Evolutionary conservation across 2,888 invertebrate genomes (phyloP).

Genomic region (Drosophila anceps): DNA sequence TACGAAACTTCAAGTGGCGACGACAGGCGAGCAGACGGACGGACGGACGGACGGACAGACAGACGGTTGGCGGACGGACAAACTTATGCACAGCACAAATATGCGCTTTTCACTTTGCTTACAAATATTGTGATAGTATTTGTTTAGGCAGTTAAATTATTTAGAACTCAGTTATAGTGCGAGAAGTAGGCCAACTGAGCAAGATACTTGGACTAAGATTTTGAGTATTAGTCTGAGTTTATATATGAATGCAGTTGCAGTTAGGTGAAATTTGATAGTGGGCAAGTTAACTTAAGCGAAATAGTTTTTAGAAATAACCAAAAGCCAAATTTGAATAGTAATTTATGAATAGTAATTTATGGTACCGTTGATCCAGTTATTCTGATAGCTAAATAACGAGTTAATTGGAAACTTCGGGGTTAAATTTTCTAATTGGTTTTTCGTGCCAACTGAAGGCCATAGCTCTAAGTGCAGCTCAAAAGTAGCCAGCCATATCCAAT

Average conservation of each 20-base stretch:
- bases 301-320: background rate
- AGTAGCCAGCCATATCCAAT: background rate
- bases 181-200: background rate
- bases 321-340: background rate
- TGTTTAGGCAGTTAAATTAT: background rate
- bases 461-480: background rate
- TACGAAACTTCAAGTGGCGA: background rate
- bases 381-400: background rate
- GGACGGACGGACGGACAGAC: background rate
- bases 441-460: background rate
- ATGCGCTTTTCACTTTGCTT: background rate
- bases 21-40: background rate
- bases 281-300: background rate
- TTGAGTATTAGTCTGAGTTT: background rate
- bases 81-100: background rate
- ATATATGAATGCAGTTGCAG: background rate
- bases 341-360: background rate
- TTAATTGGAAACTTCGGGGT: background rate
- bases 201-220: background rate
- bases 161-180: background rate
- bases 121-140: background rate
- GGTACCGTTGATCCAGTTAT: background rate
- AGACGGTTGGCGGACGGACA: background rate
- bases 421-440: background rate
- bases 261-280: background rate